These are phyloP conservation scores for Nephila pilipes DNA, from an alignment of 1,140 invertebrate species.

Conservation along the genomic window DNA sequence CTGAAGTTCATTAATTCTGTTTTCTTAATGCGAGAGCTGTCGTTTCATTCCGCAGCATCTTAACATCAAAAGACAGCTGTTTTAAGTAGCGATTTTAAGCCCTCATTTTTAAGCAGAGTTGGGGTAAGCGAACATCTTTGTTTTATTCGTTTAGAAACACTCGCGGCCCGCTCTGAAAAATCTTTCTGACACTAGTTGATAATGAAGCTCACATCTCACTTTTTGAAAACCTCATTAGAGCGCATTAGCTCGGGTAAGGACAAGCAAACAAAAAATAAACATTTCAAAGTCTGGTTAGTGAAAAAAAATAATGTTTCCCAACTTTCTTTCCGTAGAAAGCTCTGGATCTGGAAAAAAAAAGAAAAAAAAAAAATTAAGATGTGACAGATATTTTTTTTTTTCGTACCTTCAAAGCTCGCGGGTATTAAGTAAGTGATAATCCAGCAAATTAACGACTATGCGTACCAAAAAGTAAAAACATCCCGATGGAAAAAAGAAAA, in stretches of 20 bases:
- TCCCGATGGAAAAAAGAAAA: background rate
- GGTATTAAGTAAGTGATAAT: conserved; percentile 64
- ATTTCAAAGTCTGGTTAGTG: background rate
- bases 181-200: conserved; percentile 47
- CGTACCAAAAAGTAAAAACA: background rate
- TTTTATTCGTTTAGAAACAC: too few relatives aligned
- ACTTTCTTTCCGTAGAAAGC: background rate
- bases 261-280: background rate
- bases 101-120: too few relatives aligned
- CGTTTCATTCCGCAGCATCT: too few relatives aligned
- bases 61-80: too few relatives aligned
- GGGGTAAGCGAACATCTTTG: too few relatives aligned
- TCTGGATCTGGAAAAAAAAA: background rate
- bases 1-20: too few relatives aligned
- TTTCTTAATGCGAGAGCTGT: too few relatives aligned
- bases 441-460: conserved; percentile 59
- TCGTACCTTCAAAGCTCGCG: background rate
- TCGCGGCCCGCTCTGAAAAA: background rate
- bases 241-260: background rate
- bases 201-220: conserved; percentile 4
- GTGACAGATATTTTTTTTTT: conserved; percentile 3
- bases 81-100: too few relatives aligned
- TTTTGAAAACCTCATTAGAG: conserved; percentile 56
- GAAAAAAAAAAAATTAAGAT: conserved; percentile 52
- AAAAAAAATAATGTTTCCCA: background rate